These are phyloP conservation scores for Phrynocephalus vlangalii DNA, from an alignment of 2,797 vertebrate species.

Conservation along the genomic window DNA sequence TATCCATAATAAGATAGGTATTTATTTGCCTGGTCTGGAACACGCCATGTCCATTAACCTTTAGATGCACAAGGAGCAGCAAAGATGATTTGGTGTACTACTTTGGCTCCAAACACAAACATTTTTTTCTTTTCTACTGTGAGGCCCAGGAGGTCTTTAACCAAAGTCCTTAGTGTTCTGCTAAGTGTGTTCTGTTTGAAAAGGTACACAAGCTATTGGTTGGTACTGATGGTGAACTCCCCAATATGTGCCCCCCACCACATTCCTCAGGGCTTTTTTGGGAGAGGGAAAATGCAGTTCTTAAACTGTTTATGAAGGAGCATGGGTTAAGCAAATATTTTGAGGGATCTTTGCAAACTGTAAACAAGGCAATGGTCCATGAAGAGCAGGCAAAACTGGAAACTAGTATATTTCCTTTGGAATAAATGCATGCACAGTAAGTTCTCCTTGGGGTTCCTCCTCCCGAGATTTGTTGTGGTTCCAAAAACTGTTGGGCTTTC, in stretches of 20 bases:
- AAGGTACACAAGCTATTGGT: neutral
- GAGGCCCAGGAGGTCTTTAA: neutral
- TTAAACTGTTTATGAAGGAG: neutral
- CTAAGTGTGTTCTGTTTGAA: neutral
- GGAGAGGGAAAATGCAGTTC: too few relatives aligned
- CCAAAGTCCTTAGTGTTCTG: too few relatives aligned
- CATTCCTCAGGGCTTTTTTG: neutral
- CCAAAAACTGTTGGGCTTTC: too few relatives aligned
- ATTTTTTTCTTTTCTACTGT: neutral
- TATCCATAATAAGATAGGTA: neutral
- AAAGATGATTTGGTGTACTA: neutral
- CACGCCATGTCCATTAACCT: neutral
- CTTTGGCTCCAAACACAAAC: neutral
- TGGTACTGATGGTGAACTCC: neutral
- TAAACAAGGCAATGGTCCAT: too few relatives aligned
- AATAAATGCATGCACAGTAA: too few relatives aligned
- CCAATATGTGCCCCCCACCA: neutral
- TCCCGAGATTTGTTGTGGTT: too few relatives aligned
- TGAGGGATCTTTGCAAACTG: too few relatives aligned
- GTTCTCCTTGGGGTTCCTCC: too few relatives aligned
- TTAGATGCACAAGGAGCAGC: neutral
- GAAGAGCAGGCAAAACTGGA: too few relatives aligned
- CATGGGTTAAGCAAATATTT: neutral
- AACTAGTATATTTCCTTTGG: too few relatives aligned
- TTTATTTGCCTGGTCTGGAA: neutral